Evolutionary conservation across 2,888 invertebrate genomes (phyloP), one percentile per base, ranked within the genome.

Genomic region (Tuberolachnus salignus): DNA sequence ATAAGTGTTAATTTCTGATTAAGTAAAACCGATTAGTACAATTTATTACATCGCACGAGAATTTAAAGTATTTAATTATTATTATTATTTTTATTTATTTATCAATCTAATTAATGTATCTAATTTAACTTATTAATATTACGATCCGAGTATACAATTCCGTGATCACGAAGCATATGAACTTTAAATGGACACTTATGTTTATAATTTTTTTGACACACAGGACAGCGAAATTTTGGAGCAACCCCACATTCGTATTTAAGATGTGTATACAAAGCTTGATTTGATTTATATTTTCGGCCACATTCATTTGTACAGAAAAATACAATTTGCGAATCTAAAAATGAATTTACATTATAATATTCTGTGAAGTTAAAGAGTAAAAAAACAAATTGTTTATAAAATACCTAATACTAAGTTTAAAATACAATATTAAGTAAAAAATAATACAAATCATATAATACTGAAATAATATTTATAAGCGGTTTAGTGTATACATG

Each of bases 181-280:
- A 80, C 53, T 81, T 70, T 82, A 80, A 81, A 81, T 64, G 75
- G 78, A 80, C 83, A 82, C 84, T 84, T 82, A 78, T 85, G 83
- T 71, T 85, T 85, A 59, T 84, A 84, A 66, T 84, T 84, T 82
- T 85, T 85, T 57, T 83, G 74, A 80, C 85, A 85, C 23, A 82
- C 81, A 11, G 83, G 83, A 66, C 85, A 85, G 8, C 80, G 81
- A 81, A 84, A 85, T 80, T 83, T 83, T 6, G 84, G 84, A 53
- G 83, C 83, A 21, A 83, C 83, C 8, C 84, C 84, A 78, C 84
- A 84, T 80, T 85, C 84, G 64, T 82, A 82, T 16, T 81, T 80
- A 13, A 81, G 46, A 74, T 83, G 83, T 42, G 74, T 80, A 67
- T 78, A 73, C 42, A 83, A 64, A 9, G 81, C 80, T 26, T 80